Evolutionary conservation across 2,797 vertebrate genomes (phyloP), one percentile per base, ranked within the genome.

Genomic region (Manis crassicaudata): DNA sequence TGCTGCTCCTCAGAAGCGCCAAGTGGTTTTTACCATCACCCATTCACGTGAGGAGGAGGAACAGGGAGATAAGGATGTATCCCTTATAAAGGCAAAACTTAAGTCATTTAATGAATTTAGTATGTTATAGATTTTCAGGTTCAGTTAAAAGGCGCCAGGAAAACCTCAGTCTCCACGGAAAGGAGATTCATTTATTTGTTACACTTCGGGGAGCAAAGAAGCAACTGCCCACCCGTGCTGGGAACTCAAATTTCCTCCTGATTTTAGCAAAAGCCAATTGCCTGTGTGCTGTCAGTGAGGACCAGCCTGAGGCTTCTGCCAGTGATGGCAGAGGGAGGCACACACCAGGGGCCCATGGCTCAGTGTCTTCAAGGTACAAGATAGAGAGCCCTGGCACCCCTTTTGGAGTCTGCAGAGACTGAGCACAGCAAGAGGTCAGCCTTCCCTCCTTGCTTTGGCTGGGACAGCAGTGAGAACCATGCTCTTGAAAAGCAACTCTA

Each of bases 311-410:
- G 60, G 35, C 56, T 83, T 7, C 46, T 32, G 56, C 25, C 27
- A 2, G 5, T 6, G 2, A 7, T 40, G 67, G 50, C 40, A 5
- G 58, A 21, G 32, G 17, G 17, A 43, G 14, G 17, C 10, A 35
- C 4, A 1, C 2, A 18, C 12, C 32, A 10, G 4, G 73, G 35
- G 21, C 46, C 23, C 29, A 18, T 1, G 4, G 9, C 46, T 46
- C 46, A 46, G 46, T 46, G 46, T 12, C 43, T 29, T 52, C 25
- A 21, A 11, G 25, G 29, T 40, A 27, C 29, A 2, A 27, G 72
- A 35, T 2, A 37, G 72, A 29, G 63, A 32, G 62, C 18, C 32
- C 17, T 18, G 32, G 18, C 17, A 7, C 23, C 29, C 17, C 3
- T 10, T 8, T 50, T 8, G 37, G 5, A 4, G 18, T 29, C 73